Conservation (phyloP, 2,797 vertebrate species). For the Pseudochromis fuscus region DNA sequence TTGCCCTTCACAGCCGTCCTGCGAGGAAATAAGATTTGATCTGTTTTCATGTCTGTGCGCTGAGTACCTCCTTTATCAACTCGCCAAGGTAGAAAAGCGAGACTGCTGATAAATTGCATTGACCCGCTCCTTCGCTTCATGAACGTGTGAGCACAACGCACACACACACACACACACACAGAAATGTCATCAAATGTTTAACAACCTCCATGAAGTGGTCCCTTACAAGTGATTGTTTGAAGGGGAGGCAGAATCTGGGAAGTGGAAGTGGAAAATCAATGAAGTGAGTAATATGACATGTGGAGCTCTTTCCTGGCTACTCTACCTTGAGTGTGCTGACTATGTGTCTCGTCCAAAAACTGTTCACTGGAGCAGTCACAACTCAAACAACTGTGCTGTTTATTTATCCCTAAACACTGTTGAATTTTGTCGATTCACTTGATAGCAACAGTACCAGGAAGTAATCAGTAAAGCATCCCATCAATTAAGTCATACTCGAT, state of each 20-base stretch:
- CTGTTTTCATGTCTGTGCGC: slow-evolving; percentile 80
- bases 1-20: slow-evolving; percentile 88
- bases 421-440: slow-evolving; percentile 39
- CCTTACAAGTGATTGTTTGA: slow-evolving; percentile 63
- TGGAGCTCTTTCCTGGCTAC: slow-evolving; percentile 75
- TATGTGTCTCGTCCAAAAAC: slow-evolving; percentile 59
- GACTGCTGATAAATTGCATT: slow-evolving; percentile 85
- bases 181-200: slow-evolving; percentile 74
- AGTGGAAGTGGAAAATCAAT: slow-evolving; percentile 81
- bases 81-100: slow-evolving; percentile 85
- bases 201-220: slow-evolving; percentile 67
- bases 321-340: slow-evolving; percentile 60
- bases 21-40: slow-evolving; percentile 86
- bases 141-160: slow-evolving; percentile 50
- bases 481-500: slow-evolving; percentile 40
- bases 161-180: slow-evolving; percentile 71
- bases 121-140: slow-evolving; percentile 68
- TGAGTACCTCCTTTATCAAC: slow-evolving; percentile 86
- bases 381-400: slow-evolving; percentile 64
- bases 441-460: slow-evolving; percentile 39
- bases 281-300: slow-evolving; percentile 74
- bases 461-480: slow-evolving; percentile 42
- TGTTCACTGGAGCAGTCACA: slow-evolving; percentile 76
- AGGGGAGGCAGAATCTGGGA: slow-evolving; percentile 86
- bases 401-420: slow-evolving; percentile 50